Base-by-base conservation (phyloP, 1,140 invertebrate species). In the Akabosia matsudoensis region DNA sequence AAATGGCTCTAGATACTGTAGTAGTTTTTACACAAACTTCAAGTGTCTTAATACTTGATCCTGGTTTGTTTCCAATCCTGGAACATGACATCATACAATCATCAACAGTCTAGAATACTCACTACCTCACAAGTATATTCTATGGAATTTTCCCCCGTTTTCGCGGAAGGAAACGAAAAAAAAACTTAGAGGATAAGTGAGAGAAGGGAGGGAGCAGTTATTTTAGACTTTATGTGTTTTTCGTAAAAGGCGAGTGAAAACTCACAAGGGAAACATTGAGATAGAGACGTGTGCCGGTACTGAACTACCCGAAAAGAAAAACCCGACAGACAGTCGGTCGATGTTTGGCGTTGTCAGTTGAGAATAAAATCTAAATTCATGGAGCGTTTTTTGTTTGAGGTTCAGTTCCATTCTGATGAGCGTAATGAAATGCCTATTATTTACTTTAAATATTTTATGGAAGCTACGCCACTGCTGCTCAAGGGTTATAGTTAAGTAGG, bases 231-330 rank as follows among this genome's bases (percentile, higher is more conserved):
- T 45, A 10, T 45, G 37, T 45, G 18, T n/a, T n/a, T n/a, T n/a
- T n/a, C n/a, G 37, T 7, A 45, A 45, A 45, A 7, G 24, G 54
- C 24, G 14, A 61, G 24, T 16, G 13, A 22, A 45, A 61, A 61
- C 4, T 61, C 54, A 61, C 54, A 61, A 61, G 54, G 54, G 54
- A 61, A 22, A 61, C 54, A 61, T 61, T 61, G 14, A 61, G 24
- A 10, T 7, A 14, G 54, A 61, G 54, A 61, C 54, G 54, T 61
- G 54, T 24, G 54, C 54, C 54, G 54, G 7, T 61, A 22, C 54
- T 3, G 37, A 7, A 7, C 37, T 18, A 45, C 7, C 37, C n/a
- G n/a, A n/a, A n/a, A n/a, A n/a, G n/a, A n/a, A n/a, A n/a, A n/a
- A n/a, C n/a, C n/a, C n/a, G n/a, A n/a, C 37, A 10, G 7, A 18